A percentile compares a stretch with the other conserved stretches of the same genome.
Conservation (phyloP, 2,797 vertebrate species). For the Mormyrops attenuatus region DNA sequence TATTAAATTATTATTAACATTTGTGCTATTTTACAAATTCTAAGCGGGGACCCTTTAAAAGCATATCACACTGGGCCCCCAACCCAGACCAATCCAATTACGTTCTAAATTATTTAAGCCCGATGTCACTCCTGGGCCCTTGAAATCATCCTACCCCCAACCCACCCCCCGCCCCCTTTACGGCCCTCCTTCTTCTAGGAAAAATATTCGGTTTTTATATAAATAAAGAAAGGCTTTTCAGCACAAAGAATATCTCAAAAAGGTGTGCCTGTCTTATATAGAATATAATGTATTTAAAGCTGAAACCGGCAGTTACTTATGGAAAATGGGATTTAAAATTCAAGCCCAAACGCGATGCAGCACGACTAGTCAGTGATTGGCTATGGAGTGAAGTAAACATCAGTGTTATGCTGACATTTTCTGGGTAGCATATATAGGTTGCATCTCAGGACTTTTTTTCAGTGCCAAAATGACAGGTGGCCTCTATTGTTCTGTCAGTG, state of each 20-base stretch:
- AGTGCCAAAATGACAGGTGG: slow-evolving; percentile 1
- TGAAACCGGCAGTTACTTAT: neutral
- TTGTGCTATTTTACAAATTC: neutral
- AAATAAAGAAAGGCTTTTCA: neutral
- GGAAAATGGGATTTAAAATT: neutral
- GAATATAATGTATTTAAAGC: neutral
- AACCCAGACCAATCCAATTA: neutral
- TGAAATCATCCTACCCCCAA: neutral
- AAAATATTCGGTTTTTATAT: neutral
- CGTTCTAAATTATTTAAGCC: neutral
- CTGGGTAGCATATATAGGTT: slow-evolving; percentile 16
- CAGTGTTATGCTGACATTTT: neutral
- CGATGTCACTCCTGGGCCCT: neutral
- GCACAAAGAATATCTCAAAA: neutral
- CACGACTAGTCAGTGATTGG: neutral
- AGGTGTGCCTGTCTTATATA: neutral
- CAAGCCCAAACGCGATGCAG: neutral
- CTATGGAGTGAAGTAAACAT: neutral
- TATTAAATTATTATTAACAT: neutral
- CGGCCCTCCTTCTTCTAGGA: neutral
- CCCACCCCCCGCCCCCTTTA: neutral
- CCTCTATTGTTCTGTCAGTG: neutral
- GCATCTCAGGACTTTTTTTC: slow-evolving; percentile 11
- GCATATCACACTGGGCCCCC: neutral
- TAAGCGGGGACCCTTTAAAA: neutral